A percentile compares a stretch with the other conserved stretches of the same genome.
Conservation (phyloP, 2,888 invertebrate species). For the Endotricha flammealis region DNA sequence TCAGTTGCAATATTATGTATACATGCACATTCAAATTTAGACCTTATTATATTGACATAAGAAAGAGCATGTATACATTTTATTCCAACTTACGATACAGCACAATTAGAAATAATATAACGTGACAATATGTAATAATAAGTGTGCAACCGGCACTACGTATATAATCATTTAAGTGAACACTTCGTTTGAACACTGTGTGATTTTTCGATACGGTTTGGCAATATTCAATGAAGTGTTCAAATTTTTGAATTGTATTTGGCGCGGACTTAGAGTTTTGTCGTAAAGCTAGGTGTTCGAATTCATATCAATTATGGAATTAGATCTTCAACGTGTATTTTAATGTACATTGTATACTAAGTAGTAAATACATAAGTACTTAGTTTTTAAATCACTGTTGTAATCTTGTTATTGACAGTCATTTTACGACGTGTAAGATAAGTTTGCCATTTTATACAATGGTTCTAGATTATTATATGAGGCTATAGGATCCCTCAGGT, state of each 20-base stretch:
- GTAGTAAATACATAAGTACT: not conserved
- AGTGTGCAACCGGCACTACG: too few relatives aligned
- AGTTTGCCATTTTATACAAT: conserved; percentile 11
- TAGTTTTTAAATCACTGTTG: not conserved
- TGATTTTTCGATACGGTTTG: too few relatives aligned
- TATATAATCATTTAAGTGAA: too few relatives aligned
- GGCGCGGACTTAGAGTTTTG: conserved; percentile 5
- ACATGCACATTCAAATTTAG: too few relatives aligned
- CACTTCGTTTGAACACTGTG: too few relatives aligned
- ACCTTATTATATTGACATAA: too few relatives aligned
- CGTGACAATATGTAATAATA: conserved; percentile 64
- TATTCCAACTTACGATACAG: conserved; percentile 5
- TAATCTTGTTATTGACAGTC: not conserved
- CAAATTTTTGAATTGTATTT: too few relatives aligned
- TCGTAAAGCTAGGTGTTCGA: conserved; percentile 21
- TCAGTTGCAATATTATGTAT: too few relatives aligned
- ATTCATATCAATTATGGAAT: conserved; percentile 22
- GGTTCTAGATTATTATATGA: too few relatives aligned
- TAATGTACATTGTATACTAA: conserved; percentile 6
- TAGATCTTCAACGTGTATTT: conserved; percentile 1
- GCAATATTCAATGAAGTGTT: too few relatives aligned
- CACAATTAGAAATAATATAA: conserved; percentile 42
- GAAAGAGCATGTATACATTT: too few relatives aligned
- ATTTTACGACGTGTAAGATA: not conserved
- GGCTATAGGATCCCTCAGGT: too few relatives aligned